Base-by-base conservation (phyloP, 1,140 invertebrate species). In the Frieseomelitta varia region DNA sequence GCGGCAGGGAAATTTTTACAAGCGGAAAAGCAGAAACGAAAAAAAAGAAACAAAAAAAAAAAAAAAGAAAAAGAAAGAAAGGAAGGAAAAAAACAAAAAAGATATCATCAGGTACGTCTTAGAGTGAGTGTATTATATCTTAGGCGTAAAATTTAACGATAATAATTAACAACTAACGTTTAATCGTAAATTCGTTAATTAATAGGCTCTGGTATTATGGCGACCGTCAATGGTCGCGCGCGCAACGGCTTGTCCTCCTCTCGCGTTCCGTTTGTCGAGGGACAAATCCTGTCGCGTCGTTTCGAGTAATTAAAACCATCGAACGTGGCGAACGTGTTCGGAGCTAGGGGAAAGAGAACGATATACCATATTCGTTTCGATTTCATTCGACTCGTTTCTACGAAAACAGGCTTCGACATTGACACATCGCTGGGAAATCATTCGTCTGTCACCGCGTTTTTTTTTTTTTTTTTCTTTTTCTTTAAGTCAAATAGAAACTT, bases 121-220 rank as follows among this genome's bases (percentile, higher is more conserved):
- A 93, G 91, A 47, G 85, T 92, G 90, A 92, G 87, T 91, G 92
- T 93, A 92, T 90, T 91, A 93, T 92, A 92, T 89, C 87, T 87
- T 91, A 92, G 90, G 77, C 72, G 85, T 90, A 92, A 92, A n/a
- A 89, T 87, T 92, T 91, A 92, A 92, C 84, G 88, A 91, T 91
- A 92, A 92, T 90, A 92, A 92, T 92, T 92, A 92, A 91, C 85
- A 87, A 92, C 83, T 93, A 92, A 92, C 84, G 86, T 90, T 90
- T 90, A 92, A 90, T 83, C 67, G 78, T 91, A 90, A 47, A 90
- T 73, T 87, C 55, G 68, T 88, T 92, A 91, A 86, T 88, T 84
- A 87, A 85, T 85, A 90, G 84, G 58, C 79, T 77, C 68, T 71
- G 39, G 86, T 89, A 90, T 90, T 73, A 73, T 56, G 27, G 34